A percentile compares a stretch with the other conserved stretches of the same genome.
Evolutionary conservation across 2,113 vertebrate genomes (phyloP).

Genomic region (Sebastes fasciatus): DNA sequence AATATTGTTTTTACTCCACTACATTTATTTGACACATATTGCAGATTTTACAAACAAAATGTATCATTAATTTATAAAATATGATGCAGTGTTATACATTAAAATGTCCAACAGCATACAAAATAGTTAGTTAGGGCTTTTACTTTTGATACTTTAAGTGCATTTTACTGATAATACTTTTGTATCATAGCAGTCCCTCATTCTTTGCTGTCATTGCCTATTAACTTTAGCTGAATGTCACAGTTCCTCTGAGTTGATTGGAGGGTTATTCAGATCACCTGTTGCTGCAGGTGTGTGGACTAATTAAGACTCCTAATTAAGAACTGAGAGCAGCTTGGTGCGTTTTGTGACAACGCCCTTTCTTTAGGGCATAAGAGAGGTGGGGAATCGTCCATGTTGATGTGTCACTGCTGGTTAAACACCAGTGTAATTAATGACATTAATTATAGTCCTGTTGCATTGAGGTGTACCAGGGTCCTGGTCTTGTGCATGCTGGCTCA

Average conservation of each 20-base stretch:
- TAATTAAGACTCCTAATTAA: not conserved
- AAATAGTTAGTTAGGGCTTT: not conserved
- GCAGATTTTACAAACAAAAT: not conserved
- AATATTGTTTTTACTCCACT: not conserved
- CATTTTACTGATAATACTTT: not conserved
- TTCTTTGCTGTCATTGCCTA: too few relatives aligned
- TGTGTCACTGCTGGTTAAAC: too few relatives aligned
- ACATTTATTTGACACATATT: too few relatives aligned
- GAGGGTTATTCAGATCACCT: not conserved
- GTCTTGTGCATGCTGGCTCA: too few relatives aligned
- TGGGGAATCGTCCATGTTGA: not conserved
- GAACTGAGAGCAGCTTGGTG: not conserved
- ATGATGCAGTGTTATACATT: not conserved
- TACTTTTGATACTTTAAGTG: too few relatives aligned
- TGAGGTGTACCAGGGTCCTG: too few relatives aligned
- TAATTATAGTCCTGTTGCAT: too few relatives aligned
- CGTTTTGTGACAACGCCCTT: not conserved
- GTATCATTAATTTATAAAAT: not conserved
- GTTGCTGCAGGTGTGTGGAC: not conserved
- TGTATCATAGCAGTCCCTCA: not conserved
- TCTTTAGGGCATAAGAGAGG: not conserved
- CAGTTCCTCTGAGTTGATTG: not conserved
- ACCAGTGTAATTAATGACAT: too few relatives aligned
- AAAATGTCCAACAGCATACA: not conserved
- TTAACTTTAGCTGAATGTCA: not conserved